These are phyloP conservation scores for Oopsacas minuta DNA, from an alignment of 37 sponge, comb jelly and placozoan species.

Conservation along the genomic window DNA sequence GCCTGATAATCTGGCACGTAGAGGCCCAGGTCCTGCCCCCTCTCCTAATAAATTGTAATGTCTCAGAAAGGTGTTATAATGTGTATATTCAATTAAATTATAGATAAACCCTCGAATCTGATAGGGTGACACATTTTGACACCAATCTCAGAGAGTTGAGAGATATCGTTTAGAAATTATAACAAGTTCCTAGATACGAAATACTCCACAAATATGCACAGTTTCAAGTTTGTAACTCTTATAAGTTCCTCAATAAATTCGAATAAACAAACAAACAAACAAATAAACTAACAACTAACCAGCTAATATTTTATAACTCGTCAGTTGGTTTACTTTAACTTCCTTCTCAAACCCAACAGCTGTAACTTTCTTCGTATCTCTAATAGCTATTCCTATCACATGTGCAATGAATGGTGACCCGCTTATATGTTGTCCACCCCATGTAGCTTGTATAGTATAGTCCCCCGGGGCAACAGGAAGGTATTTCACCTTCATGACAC, in stretches of 20 bases:
- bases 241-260: no score
- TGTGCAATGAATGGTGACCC: slow-evolving; percentile 59
- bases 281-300: not conserved
- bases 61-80: no score
- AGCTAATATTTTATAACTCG: not conserved
- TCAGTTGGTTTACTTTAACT: not conserved
- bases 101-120: no score
- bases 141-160: no score
- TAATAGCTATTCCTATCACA: slow-evolving; percentile 41
- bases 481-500: slow-evolving; percentile 53
- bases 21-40: slow-evolving; percentile 59
- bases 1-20: slow-evolving; percentile 67
- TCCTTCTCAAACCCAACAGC: slow-evolving; percentile 29
- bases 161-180: no score
- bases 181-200: no score
- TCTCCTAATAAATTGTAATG: no score
- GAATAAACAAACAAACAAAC: not conserved
- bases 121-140: no score
- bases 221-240: no score
- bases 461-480: slow-evolving; percentile 65
- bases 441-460: slow-evolving; percentile 41
- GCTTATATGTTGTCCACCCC: slow-evolving; percentile 49
- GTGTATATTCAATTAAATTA: no score
- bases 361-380: slow-evolving; percentile 38
- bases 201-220: no score